Evolutionary conservation across 2,888 invertebrate species (phyloP).

Genomic region (Isotomurus palustris): DNA sequence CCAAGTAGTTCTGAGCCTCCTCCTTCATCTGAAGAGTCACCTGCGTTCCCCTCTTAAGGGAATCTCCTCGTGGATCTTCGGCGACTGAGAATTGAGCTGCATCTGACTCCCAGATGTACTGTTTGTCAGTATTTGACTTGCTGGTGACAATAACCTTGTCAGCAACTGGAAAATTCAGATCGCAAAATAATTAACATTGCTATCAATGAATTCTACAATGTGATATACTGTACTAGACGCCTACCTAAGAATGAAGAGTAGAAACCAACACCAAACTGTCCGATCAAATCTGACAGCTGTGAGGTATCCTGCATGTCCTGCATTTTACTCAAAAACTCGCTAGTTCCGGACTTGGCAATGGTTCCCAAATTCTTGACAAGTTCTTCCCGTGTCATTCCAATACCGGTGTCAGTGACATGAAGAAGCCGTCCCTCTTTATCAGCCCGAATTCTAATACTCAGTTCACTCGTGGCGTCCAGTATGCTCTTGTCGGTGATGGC

Average conservation of each 20-base stretch:
- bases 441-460: conserved; percentile 79
- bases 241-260: conserved; percentile 84
- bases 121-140: conserved; percentile 88
- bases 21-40: conserved; percentile 90
- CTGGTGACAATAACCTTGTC: conserved; percentile 93
- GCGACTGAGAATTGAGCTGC: conserved; percentile 81
- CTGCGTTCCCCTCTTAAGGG: conserved; percentile 83
- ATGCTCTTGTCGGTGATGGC: conserved; percentile 81
- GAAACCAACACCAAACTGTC: conserved; percentile 99
- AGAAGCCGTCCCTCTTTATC: conserved; percentile 87
- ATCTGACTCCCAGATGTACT: conserved; percentile 98
- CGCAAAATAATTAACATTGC: background rate
- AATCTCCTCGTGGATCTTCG: conserved; percentile 90
- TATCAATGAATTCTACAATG: background rate
- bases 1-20: conserved; percentile 93
- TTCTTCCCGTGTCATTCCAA: conserved; percentile 95
- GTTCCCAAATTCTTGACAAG: conserved; percentile 94
- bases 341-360: conserved; percentile 96
- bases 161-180: conserved; percentile 63
- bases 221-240: conserved; percentile 6
- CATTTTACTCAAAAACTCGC: conserved; percentile 90
- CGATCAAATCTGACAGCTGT: conserved; percentile 95
- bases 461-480: conserved; percentile 71
- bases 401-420: conserved; percentile 92
- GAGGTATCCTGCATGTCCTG: conserved; percentile 59